Percentiles rank a stretch among this genome's conserved stretches.
Conservation (phyloP, 2,113 vertebrate species). For the Amblyopsis rosae region DNA sequence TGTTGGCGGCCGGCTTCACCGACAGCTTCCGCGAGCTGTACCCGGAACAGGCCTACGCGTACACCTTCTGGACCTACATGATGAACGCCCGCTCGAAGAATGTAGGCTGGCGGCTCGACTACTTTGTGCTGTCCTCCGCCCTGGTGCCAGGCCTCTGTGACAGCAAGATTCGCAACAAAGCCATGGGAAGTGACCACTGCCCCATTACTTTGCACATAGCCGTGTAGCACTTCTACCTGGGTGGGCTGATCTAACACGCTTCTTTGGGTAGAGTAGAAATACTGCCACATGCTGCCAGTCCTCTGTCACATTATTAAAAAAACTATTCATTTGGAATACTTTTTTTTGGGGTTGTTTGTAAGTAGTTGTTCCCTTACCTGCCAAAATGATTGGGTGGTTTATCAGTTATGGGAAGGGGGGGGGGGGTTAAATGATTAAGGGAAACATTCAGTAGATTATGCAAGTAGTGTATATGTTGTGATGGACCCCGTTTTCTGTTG, state of each 20-base stretch:
- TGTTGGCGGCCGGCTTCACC: slow-evolving; percentile 79
- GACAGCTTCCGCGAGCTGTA: slow-evolving; percentile 90
- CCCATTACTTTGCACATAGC: slow-evolving; percentile 85
- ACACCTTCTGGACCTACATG: slow-evolving; percentile 95
- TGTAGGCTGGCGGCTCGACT: slow-evolving; percentile 92
- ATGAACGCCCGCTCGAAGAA: slow-evolving; percentile 88
- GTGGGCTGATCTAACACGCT: not conserved
- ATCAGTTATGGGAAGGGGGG: no score
- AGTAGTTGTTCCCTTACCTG: not conserved
- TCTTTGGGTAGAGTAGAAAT: no score
- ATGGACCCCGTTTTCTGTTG: slow-evolving; percentile 5
- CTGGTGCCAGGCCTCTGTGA: slow-evolving; percentile 83
- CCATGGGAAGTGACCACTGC: slow-evolving; percentile 89
- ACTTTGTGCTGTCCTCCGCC: slow-evolving; percentile 83
- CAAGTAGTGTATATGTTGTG: no score
- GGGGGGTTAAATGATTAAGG: no score
- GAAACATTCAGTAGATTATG: no score
- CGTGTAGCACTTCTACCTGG: slow-evolving; percentile 59
- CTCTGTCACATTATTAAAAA: no score
- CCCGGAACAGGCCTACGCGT: slow-evolving; percentile 80
- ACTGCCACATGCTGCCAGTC: no score
- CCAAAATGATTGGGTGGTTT: no score
- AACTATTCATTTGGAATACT: no score
- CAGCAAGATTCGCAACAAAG: slow-evolving; percentile 87
- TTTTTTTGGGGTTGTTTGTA: not conserved